Evolutionary conservation across 2,797 vertebrate species (phyloP).

Genomic region (Lutra lutra): DNA sequence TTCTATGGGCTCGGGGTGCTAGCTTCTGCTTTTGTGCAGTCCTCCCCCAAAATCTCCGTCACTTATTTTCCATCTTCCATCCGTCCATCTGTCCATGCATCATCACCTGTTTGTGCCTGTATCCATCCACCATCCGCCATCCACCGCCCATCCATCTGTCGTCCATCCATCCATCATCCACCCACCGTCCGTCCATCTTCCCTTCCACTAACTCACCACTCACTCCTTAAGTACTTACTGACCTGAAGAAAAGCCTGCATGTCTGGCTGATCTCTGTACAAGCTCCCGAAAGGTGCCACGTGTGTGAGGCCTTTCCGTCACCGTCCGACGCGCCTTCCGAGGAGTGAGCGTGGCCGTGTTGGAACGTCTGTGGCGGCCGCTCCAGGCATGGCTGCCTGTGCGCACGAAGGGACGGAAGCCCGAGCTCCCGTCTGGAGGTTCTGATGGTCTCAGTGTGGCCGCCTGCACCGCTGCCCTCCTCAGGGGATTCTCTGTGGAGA

Average conservation of each 20-base stretch:
- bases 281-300: accelerated
- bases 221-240: accelerated
- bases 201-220: background rate
- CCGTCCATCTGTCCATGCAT: too few species aligned
- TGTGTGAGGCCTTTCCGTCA: accelerated
- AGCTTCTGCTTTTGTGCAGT: background rate
- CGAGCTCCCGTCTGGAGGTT: accelerated
- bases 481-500: accelerated
- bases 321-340: accelerated
- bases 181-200: too few species aligned
- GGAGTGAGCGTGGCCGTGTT: accelerated
- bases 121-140: too few species aligned
- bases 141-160: too few species aligned
- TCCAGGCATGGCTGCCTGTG: background rate
- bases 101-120: too few species aligned
- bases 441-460: background rate
- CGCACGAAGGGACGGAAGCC: accelerated
- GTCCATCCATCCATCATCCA: background rate
- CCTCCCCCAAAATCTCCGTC: background rate
- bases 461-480: accelerated
- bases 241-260: accelerated
- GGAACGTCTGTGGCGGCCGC: accelerated
- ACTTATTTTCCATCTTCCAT: background rate
- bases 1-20: too few species aligned
- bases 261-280: accelerated